Conservation (phyloP, 2,797 vertebrate species). For the Gymnopithys bicolor region DNA sequence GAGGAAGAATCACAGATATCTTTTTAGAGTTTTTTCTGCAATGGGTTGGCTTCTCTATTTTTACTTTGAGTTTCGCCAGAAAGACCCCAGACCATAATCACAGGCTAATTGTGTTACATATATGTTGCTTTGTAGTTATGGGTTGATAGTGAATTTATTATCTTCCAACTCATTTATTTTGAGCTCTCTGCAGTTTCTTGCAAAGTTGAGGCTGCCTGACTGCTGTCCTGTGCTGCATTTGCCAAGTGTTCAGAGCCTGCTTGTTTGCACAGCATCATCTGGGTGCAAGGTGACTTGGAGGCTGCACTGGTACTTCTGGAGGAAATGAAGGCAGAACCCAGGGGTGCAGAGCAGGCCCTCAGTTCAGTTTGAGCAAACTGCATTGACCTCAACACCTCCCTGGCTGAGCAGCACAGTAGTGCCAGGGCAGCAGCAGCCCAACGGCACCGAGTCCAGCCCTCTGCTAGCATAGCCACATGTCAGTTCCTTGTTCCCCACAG, state of each 20-base stretch:
- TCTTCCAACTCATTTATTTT: neutral
- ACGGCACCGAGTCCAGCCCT: neutral
- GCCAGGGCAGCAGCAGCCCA: neutral
- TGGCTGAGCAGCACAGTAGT: neutral
- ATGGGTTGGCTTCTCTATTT: neutral
- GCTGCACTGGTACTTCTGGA: neutral
- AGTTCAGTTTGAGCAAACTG: neutral
- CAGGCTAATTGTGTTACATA: neutral
- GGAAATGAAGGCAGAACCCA: neutral
- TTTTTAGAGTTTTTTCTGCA: neutral
- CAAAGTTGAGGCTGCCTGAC: neutral
- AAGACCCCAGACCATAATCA: neutral
- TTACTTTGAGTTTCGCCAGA: neutral
- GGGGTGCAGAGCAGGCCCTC: neutral
- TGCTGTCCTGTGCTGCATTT: neutral
- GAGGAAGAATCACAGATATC: neutral
- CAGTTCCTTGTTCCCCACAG: neutral
- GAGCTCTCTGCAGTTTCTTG: neutral
- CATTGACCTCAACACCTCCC: neutral
- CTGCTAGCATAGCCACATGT: neutral
- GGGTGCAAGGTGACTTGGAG: neutral
- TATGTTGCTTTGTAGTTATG: neutral
- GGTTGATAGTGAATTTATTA: neutral
- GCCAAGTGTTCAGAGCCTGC: neutral
- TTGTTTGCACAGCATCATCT: neutral